Evolutionary conservation across 2,797 vertebrate species (phyloP).

Genomic region (Peromyscus eremicus): DNA sequence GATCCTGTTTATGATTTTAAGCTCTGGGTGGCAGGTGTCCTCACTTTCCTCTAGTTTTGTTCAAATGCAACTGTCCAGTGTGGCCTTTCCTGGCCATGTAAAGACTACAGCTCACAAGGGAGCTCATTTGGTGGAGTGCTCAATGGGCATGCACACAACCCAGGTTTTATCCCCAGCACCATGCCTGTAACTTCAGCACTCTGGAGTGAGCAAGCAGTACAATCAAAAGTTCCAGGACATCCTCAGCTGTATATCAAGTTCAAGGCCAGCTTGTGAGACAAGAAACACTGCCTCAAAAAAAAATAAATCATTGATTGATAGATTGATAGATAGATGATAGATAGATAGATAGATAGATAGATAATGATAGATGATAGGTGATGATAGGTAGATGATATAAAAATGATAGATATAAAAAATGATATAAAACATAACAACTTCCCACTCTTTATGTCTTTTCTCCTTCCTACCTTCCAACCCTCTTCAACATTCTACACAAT

Average conservation of each 20-base stretch:
- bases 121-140: neutral
- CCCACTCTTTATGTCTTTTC: neutral
- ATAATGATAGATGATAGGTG: too few species aligned
- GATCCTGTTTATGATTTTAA: neutral
- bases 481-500: neutral
- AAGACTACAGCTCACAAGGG: neutral
- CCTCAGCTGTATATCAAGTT: neutral
- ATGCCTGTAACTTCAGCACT: neutral
- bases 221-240: neutral
- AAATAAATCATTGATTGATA: neutral
- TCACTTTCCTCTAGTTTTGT: neutral
- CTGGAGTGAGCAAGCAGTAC: too few species aligned
- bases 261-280: neutral
- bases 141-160: neutral
- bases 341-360: too few species aligned
- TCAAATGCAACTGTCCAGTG: neutral
- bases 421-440: neutral
- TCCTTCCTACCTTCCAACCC: neutral
- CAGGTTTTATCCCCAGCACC: neutral
- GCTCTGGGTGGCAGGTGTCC: neutral
- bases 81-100: constrained; percentile 1
- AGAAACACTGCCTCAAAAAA: neutral
- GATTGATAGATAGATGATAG: too few species aligned
- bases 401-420: neutral
- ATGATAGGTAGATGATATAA: neutral